phyloP scores from a whole-genome alignment of 2,888 invertebrate genomes.

The Gnatocerus cornutus region DNA sequence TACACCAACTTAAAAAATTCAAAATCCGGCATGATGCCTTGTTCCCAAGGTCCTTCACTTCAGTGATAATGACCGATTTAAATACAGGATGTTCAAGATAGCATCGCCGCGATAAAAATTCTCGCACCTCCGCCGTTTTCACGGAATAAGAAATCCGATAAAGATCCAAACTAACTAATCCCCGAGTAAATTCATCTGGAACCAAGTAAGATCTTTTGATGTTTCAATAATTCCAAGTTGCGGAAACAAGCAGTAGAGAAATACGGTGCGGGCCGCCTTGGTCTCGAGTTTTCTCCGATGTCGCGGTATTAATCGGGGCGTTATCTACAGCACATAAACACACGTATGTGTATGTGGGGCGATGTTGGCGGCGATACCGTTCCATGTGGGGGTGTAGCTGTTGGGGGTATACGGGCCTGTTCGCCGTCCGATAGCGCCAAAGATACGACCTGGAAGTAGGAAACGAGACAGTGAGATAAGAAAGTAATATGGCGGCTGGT shows the following conservation, averaged over 20 bases:
- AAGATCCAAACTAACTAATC: conserved; percentile 12
- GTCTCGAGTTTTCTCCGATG: conserved; percentile 39
- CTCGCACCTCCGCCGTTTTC: conserved; percentile 5
- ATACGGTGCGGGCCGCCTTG: conserved; percentile 30
- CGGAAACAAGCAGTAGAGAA: conserved; percentile 8
- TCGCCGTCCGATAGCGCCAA: conserved; percentile 68
- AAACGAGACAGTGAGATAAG: conserved; percentile 70
- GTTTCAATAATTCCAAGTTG: conserved; percentile 15
- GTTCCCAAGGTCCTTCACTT: conserved; percentile 9
- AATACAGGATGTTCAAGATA: conserved; percentile 17
- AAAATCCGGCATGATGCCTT: background rate
- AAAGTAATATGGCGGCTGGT: conserved; percentile 70
- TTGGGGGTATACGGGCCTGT: conserved; percentile 63
- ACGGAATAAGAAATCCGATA: conserved; percentile 13
- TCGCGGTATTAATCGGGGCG: conserved; percentile 50
- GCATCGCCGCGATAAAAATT: conserved; percentile 3
- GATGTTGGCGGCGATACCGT: conserved; percentile 53
- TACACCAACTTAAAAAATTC: too few relatives aligned
- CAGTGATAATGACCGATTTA: conserved; percentile 7
- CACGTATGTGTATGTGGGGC: conserved; percentile 55
- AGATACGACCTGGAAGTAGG: conserved; percentile 70
- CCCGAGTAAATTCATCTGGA: background rate
- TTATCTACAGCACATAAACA: conserved; percentile 54
- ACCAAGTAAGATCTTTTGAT: background rate
- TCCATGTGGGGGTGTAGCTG: conserved; percentile 48